phyloP scores from a whole-genome alignment of 2,888 invertebrate genomes.

The Thymelicus lineola region DNA sequence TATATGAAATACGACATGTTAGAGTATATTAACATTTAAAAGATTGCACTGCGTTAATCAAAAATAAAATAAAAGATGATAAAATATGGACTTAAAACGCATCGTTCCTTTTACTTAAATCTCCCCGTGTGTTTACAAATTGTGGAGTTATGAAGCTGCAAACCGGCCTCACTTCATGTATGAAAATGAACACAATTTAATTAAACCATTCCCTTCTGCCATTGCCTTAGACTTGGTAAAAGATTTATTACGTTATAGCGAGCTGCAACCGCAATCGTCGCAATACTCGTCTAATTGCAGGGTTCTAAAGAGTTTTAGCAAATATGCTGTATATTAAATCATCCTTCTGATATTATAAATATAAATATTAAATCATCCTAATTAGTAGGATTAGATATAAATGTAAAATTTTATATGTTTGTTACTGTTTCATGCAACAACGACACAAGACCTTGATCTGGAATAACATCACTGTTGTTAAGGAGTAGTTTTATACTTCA shows the following conservation, averaged over 20 bases:
- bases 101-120: neutral
- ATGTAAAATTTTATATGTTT: no score
- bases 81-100: neutral
- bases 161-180: conserved; percentile 13
- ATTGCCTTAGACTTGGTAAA: neutral
- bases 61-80: no score
- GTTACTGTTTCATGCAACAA: no score
- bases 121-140: neutral
- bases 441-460: no score
- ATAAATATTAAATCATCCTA: no score
- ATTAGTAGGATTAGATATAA: no score
- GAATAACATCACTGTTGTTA: no score
- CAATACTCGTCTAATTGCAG: neutral
- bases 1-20: no score
- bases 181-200: conserved; percentile 29
- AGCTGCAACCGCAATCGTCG: neutral
- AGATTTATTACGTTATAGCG: neutral
- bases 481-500: no score
- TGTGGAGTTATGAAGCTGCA: conserved; percentile 13
- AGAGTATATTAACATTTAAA: no score
- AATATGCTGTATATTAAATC: neutral
- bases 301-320: neutral
- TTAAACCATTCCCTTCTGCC: conserved; percentile 16
- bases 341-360: no score
- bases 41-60: no score